These are phyloP conservation scores for Bimastos eiseni DNA, from an alignment of 2,888 invertebrate species.

Conservation along the genomic window DNA sequence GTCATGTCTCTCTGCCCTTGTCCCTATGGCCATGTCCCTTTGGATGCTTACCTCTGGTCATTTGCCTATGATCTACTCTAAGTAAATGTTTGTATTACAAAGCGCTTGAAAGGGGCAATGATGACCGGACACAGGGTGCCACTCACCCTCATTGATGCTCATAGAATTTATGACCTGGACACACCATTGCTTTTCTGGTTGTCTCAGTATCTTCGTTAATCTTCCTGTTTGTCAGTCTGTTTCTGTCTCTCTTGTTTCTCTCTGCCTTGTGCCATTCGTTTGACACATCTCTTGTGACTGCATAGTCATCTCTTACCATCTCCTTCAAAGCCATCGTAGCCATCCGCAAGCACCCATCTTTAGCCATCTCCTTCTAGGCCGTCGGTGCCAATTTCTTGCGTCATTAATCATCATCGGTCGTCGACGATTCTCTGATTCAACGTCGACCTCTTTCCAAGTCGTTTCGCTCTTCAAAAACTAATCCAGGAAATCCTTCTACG, in stretches of 20 bases:
- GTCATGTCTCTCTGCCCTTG: too few relatives aligned
- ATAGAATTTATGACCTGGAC: background rate
- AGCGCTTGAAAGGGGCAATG: background rate
- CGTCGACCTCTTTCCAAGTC: background rate
- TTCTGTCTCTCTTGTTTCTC: background rate
- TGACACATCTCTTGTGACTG: background rate
- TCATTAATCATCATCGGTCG: background rate
- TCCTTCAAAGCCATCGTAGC: background rate
- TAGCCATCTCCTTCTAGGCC: background rate
- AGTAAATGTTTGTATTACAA: too few relatives aligned
- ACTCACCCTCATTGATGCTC: background rate
- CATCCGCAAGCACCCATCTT: background rate
- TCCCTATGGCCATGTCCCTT: too few relatives aligned
- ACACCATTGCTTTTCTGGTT: background rate
- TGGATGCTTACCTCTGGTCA: too few relatives aligned
- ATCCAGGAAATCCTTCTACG: background rate
- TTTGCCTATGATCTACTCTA: too few relatives aligned
- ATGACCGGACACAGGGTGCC: too few relatives aligned
- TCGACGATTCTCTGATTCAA: background rate
- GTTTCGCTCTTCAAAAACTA: background rate
- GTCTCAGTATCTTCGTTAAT: background rate
- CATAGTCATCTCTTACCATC: too few relatives aligned
- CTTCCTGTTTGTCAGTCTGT: background rate
- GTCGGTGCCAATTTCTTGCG: background rate
- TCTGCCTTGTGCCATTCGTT: background rate